phyloP scores from a whole-genome alignment of 64 coral and sea anemone genomes.

The Stichodactyla helianthus region DNA sequence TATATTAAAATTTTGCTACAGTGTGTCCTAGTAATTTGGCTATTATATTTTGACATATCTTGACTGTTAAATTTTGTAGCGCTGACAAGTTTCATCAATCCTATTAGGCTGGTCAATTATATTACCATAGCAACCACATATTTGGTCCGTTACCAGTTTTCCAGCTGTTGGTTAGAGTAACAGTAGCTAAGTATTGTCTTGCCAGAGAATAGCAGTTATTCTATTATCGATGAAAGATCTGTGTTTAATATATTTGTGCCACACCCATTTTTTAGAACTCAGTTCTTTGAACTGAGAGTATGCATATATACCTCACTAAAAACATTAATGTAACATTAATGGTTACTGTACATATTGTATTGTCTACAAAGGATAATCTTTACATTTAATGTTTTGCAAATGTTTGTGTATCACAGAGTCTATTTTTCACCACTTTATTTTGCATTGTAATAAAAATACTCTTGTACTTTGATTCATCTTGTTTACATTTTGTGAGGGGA shows the following conservation, averaged over 20 bases:
- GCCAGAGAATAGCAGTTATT: background rate
- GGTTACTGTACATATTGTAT: too few species aligned
- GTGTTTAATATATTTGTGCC: background rate
- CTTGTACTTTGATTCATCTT: too few species aligned
- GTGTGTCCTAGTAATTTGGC: background rate
- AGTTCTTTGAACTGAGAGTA: too few species aligned
- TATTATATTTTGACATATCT: background rate
- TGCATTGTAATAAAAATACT: too few species aligned
- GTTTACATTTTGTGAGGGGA: too few species aligned
- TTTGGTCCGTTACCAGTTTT: background rate
- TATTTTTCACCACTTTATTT: too few species aligned
- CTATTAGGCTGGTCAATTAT: background rate
- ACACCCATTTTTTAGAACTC: background rate
- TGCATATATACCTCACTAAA: too few species aligned
- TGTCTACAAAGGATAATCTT: too few species aligned
- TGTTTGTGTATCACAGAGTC: too few species aligned
- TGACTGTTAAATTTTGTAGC: background rate
- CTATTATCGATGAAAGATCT: background rate
- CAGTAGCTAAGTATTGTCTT: background rate
- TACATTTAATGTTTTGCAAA: too few species aligned
- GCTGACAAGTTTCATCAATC: background rate
- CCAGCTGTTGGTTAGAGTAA: too few species aligned
- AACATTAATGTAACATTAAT: too few species aligned
- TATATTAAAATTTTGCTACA: background rate
- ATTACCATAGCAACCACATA: background rate